Conservation (phyloP, 1,140 invertebrate species). For the Ephestia elutella region DNA sequence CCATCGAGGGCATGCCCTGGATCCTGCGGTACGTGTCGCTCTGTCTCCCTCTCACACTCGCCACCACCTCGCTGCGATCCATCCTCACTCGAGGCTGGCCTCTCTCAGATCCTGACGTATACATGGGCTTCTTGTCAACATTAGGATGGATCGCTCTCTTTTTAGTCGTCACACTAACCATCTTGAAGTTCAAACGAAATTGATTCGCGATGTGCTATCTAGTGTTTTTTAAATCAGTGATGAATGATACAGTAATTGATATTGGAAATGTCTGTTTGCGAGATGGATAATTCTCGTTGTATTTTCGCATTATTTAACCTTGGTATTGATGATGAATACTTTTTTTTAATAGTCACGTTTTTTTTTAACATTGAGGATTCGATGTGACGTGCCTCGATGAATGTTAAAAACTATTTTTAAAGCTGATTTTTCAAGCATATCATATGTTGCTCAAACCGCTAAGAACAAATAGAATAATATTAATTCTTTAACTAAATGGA, state of each 20-base stretch:
- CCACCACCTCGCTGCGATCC: conserved; percentile 90
- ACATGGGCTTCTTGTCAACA: conserved; percentile 90
- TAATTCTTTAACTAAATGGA: conserved; percentile 13
- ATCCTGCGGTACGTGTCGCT: conserved; percentile 87
- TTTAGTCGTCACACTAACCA: conserved; percentile 85
- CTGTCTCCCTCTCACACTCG: conserved; percentile 91
- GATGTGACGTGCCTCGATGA: background rate
- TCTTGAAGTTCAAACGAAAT: conserved; percentile 83
- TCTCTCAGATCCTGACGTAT: conserved; percentile 87
- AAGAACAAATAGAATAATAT: conserved; percentile 18
- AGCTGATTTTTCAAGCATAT: conserved; percentile 7
- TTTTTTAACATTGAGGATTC: background rate
- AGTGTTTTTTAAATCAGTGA: background rate
- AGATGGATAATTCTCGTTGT: no score
- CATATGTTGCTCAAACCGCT: conserved; percentile 18
- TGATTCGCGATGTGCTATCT: conserved; percentile 17
- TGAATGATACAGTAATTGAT: background rate
- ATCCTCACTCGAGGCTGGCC: conserved; percentile 93
- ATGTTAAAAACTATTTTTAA: no score
- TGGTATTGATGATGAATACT: background rate
- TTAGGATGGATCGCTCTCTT: conserved; percentile 92
- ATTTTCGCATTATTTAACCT: background rate
- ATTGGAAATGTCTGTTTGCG: background rate
- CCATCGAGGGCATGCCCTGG: conserved; percentile 91
- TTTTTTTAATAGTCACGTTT: conserved; percentile 1